phyloP scores from a whole-genome alignment of 2,888 invertebrate species.

The Microdon myrmicae region DNA sequence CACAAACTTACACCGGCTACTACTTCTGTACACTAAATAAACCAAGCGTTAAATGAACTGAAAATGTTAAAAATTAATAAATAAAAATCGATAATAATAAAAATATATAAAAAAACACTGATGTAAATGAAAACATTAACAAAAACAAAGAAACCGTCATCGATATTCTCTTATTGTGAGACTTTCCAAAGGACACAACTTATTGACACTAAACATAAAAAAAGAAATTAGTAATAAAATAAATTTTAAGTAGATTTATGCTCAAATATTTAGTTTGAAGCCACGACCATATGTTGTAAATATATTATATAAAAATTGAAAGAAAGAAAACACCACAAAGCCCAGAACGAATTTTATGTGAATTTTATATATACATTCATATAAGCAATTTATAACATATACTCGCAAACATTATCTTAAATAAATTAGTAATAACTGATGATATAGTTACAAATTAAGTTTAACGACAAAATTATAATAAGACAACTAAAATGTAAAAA shows the following conservation, averaged over 20 bases:
- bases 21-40: slow-evolving; percentile 66
- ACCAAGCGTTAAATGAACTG: slow-evolving; percentile 64
- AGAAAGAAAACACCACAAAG: slow-evolving; percentile 13
- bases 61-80: no score
- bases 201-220: slow-evolving; percentile 2
- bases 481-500: slow-evolving; percentile 18
- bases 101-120: not conserved
- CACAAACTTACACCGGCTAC: slow-evolving; percentile 66
- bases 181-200: slow-evolving; percentile 16
- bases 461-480: slow-evolving; percentile 2
- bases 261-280: slow-evolving; percentile 44
- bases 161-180: slow-evolving; percentile 4
- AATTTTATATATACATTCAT: not conserved
- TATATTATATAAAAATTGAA: slow-evolving; percentile 17
- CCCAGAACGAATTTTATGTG: slow-evolving; percentile 39
- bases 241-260: slow-evolving; percentile 44
- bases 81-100: not conserved
- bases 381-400: no score
- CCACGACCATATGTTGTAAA: slow-evolving; percentile 24
- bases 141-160: not conserved
- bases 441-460: slow-evolving; percentile 4
- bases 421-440: slow-evolving; percentile 2
- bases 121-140: slow-evolving; percentile 1
- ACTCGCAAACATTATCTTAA: not conserved
- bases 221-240: slow-evolving; percentile 15